Percentiles rank a stretch among this genome's conserved stretches.
Conservation (phyloP, 2,113 vertebrate genomes). For the Cryptoleucopteryx plumbea region DNA sequence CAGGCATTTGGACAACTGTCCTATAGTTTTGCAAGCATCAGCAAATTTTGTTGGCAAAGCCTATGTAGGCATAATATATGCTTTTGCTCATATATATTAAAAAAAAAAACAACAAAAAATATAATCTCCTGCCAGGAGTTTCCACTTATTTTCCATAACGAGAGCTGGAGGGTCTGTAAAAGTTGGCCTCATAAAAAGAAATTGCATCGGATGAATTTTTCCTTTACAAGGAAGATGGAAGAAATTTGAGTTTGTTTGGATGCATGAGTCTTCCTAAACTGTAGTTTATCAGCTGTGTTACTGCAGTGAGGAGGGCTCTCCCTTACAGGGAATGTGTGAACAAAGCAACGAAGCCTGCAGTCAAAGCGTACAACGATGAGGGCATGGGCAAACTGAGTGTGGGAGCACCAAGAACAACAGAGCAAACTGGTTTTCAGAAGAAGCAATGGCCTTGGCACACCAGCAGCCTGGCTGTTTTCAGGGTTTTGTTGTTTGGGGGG, state of each 20-base stretch:
- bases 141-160: constrained; percentile 44
- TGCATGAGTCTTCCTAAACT: rapidly evolving
- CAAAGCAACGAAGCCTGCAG: rapidly evolving
- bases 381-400: rapidly evolving
- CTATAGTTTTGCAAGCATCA: constrained; percentile 32
- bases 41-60: constrained; percentile 37
- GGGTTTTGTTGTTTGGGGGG: too few relatives aligned
- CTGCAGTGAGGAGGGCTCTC: background rate
- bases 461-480: background rate
- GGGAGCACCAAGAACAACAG: background rate
- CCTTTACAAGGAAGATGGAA: background rate
- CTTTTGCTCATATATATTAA: constrained; percentile 30
- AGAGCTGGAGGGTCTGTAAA: constrained; percentile 49
- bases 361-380: rapidly evolving
- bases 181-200: constrained; percentile 9
- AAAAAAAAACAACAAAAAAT: background rate
- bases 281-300: background rate
- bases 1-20: constrained; percentile 45
- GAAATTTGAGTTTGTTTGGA: constrained; percentile 19
- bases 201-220: background rate
- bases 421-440: background rate
- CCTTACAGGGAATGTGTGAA: background rate
- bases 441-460: background rate
- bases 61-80: background rate
- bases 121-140: constrained; percentile 26